Evolutionary conservation across 2,888 invertebrate genomes (phyloP).

Genomic region (Xylocampa areola): DNA sequence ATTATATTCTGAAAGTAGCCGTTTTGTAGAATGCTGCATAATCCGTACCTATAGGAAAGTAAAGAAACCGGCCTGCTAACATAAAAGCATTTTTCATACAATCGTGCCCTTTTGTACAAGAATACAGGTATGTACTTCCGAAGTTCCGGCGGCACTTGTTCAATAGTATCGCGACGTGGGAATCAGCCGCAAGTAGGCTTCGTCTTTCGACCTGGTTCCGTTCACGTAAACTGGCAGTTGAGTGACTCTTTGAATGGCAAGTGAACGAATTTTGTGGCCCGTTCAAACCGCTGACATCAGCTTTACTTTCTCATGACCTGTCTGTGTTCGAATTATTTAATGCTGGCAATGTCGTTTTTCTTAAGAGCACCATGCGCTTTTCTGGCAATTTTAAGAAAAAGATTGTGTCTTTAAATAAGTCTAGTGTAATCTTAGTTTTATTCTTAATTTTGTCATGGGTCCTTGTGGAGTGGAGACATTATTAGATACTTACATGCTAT

Average conservation of each 20-base stretch:
- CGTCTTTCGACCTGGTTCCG: constrained; percentile 77
- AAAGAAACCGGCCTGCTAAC: no score
- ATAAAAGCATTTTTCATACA: constrained; percentile 2
- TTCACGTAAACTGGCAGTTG: constrained; percentile 67
- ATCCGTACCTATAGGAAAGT: no score
- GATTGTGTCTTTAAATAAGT: no score
- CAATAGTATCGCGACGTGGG: constrained; percentile 51
- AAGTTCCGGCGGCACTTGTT: constrained; percentile 31
- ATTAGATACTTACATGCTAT: no score
- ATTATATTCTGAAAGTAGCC: no score
- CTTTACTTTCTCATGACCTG: constrained; percentile 72
- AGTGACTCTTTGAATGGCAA: constrained; percentile 69
- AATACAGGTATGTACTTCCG: constrained; percentile 21
- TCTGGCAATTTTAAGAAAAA: no score
- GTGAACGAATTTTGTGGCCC: constrained; percentile 72
- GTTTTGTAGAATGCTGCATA: no score
- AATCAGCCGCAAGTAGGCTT: constrained; percentile 59
- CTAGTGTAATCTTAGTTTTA: no score
- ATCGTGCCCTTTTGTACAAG: constrained; percentile 18
- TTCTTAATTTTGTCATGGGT: no score
- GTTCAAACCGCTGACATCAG: constrained; percentile 66
- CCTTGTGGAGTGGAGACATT: no score
- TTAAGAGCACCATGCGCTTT: no score
- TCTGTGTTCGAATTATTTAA: constrained; percentile 37
- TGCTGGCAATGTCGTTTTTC: no score